Conservation (phyloP, 2,797 vertebrate genomes). For the Scolopax bukidnonensis region DNA sequence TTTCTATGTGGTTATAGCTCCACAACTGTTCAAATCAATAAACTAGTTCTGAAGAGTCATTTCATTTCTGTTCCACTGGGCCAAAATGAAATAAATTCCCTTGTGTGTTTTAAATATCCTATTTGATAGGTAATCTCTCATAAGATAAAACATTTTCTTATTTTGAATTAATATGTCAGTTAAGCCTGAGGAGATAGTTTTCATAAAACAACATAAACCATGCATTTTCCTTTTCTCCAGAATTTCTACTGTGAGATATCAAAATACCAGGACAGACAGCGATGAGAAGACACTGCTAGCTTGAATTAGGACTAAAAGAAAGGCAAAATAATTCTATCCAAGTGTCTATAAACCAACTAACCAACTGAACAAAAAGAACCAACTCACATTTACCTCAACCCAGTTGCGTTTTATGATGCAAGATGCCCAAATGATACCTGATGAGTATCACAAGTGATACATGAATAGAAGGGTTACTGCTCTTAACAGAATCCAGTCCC, state of each 20-base stretch:
- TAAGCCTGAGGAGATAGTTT: not conserved
- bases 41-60: not conserved
- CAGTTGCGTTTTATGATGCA: not conserved
- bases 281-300: not conserved
- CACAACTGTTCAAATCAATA: conserved; percentile 1
- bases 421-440: not conserved
- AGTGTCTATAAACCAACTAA: not conserved
- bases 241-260: not conserved
- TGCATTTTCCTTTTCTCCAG: not conserved
- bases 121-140: not conserved
- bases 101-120: not conserved
- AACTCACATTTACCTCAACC: not conserved
- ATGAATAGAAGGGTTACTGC: not conserved
- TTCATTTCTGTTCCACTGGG: not conserved
- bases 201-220: not conserved
- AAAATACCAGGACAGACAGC: not conserved
- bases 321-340: not conserved
- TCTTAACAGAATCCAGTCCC: not conserved
- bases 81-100: not conserved
- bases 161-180: not conserved
- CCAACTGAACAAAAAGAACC: not conserved
- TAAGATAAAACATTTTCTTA: not conserved
- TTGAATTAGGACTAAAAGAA: not conserved
- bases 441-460: not conserved
- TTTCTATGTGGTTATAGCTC: not conserved